Evolutionary conservation across 2,888 invertebrate species (phyloP), one percentile per base, ranked within the genome.

Genomic region (Hartigia nigra): DNA sequence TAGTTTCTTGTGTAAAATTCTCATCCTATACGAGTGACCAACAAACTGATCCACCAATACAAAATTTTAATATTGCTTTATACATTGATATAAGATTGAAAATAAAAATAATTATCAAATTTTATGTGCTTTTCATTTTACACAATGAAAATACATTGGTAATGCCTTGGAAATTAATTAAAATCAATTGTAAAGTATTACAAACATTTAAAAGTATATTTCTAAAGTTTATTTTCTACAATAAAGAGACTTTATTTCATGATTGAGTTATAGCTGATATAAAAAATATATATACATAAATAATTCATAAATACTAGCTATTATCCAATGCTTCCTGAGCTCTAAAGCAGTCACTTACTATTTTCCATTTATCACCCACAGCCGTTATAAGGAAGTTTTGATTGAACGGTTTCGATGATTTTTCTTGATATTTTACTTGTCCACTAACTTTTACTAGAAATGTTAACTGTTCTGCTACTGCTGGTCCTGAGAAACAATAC

Each of bases 311-410:
- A 55, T 55, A 55, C 55, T 55, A 55, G 23, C 55, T 55, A 79
- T 75, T 83, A 12, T 90, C 88, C 55, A 87, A 32, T 4, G 86
- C 78, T 84, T 91, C 96, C 93, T 97, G 96, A 85, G 96, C 93
- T 88, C 98, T 93, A 87, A 97, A 97, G 86, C 96, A 96, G 90
- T 98, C 98, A 74, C 96, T 96, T 14, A 97, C 97, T 84, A 98
- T 96, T 92, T 98, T 98, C 98, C 98, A 98, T 89, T 97, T 97
- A 84, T 97, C 97, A 31, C 95, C 96, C 82, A 96, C 95, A 9
- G 97, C 97, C 0, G 97, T 97, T 77, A 98, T 95, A 36, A 98
- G 93, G 89, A 98, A 98, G 69, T 95, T 96, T 91, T 98, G 97
- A 88, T 96, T 95, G 87, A 97, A 97, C 0, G 95, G 94, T 87